Evolutionary conservation across 2,797 vertebrate species (phyloP), one percentile per base, ranked within the genome.

Genomic region (Moxostoma hubbsi): DNA sequence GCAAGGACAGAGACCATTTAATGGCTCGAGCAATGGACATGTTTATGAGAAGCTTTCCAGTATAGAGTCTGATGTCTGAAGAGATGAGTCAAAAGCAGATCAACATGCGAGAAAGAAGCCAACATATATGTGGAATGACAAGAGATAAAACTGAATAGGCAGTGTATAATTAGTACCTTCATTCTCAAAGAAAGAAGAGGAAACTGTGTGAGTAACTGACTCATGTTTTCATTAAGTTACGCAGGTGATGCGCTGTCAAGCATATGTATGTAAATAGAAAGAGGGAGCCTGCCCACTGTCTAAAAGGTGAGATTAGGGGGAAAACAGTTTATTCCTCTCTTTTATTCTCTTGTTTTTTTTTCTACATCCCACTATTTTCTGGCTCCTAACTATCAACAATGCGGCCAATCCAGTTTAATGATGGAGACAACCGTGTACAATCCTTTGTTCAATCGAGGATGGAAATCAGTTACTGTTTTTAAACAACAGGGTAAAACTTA

Each of bases 31-130:
- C 94, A 98, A 99, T 65, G 97, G 98, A 94, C 98, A 99, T 89
- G 98, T 99, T 91, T 99, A 99, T 89, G 98, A 99, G 94, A 99
- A 99, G 96, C 97, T 99, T 89, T 99, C 98, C 92, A 99, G 98
- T 93, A 99, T 99, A 89, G 98, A 99, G 93, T 99, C 98, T 89
- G 98, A 99, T 70, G 98, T 99, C 94, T 99, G 90, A 94, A 85
- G 71, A 58, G 57, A 50, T 58, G 9, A 82, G 51, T 53, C 16
- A 57, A 43, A 75, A 81, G 36, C 82, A 79, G 73, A 66, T 73
- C 77, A 15, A 77, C 64, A 84, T 51, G 43, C 51, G 43, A 16
- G 77, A 69, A 78, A 59, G 15, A 18, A 74, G 57, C 67, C 36
- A 62, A 58, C 16, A 72, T 69, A 73, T 51, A 46, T 43, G 15